phyloP scores from a whole-genome alignment of 2,113 vertebrate species.

The Rhinolophus ferrumequinum region DNA sequence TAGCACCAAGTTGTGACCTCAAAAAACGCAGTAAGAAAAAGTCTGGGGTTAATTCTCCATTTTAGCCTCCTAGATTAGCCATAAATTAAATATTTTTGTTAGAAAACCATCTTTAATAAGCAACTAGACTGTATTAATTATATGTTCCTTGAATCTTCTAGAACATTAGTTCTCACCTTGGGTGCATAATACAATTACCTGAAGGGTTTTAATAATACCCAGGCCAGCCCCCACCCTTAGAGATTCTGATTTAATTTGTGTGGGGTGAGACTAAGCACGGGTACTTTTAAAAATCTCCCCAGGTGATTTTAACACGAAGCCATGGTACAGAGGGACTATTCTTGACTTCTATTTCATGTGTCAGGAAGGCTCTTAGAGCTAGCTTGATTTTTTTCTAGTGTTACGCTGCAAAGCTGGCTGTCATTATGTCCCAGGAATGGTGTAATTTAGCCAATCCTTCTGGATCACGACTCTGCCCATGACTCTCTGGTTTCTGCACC shows the following conservation, averaged over 20 bases:
- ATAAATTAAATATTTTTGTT: constrained; percentile 68
- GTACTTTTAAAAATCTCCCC: not conserved
- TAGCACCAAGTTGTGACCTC: constrained; percentile 4
- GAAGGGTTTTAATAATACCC: not conserved
- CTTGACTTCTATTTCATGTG: not conserved
- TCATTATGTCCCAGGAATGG: not conserved
- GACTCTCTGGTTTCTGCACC: not conserved
- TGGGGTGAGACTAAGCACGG: not conserved
- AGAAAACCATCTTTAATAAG: constrained; percentile 40
- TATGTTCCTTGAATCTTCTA: constrained; percentile 40
- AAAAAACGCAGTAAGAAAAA: constrained; percentile 40
- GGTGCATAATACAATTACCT: not conserved
- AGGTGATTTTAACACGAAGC: not conserved
- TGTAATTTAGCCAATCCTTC: not conserved
- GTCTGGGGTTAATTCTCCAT: constrained; percentile 45
- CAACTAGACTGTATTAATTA: constrained; percentile 48
- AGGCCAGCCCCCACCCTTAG: not conserved
- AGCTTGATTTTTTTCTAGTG: not conserved
- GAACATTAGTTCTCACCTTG: constrained; percentile 15
- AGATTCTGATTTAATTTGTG: constrained; percentile 37
- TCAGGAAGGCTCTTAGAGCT: not conserved
- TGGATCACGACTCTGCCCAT: not conserved
- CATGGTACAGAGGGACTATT: not conserved
- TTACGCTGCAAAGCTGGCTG: not conserved
- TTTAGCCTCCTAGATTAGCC: constrained; percentile 41